Evolutionary conservation across 2,113 vertebrate genomes (phyloP).

Genomic region (Tragulus kanchil): DNA sequence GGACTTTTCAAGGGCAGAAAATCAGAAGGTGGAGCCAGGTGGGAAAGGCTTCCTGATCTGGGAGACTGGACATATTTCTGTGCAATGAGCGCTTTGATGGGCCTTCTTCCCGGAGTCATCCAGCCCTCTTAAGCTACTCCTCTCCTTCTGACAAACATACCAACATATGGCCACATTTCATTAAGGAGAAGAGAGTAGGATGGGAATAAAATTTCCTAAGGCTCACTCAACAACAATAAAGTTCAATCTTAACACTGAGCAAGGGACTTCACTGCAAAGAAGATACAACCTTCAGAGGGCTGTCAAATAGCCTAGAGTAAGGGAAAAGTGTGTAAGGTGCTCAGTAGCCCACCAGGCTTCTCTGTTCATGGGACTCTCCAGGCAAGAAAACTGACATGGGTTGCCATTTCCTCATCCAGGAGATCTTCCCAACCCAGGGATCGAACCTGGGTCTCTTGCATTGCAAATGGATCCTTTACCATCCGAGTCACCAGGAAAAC

Average conservation of each 20-base stretch:
- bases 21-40: background rate
- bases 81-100: too few species aligned
- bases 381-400: background rate
- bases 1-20: background rate
- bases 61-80: background rate
- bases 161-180: background rate
- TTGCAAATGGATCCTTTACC: background rate
- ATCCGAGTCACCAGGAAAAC: background rate
- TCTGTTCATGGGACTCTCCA: background rate
- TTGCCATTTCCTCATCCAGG: background rate
- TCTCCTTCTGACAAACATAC: background rate
- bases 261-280: constrained; percentile 2
- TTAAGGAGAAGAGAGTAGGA: constrained; percentile 1
- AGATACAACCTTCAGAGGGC: background rate
- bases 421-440: background rate
- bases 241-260: background rate
- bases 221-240: background rate
- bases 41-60: background rate
- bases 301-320: background rate
- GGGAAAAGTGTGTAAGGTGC: background rate
- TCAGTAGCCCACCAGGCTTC: background rate
- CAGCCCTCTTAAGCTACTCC: background rate
- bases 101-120: background rate
- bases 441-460: background rate
- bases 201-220: background rate